Percentiles rank a stretch among this genome's conserved stretches.
These are phyloP conservation scores for Myotis vivesi DNA, from an alignment of 2,797 vertebrate genomes.

Conservation along the genomic window DNA sequence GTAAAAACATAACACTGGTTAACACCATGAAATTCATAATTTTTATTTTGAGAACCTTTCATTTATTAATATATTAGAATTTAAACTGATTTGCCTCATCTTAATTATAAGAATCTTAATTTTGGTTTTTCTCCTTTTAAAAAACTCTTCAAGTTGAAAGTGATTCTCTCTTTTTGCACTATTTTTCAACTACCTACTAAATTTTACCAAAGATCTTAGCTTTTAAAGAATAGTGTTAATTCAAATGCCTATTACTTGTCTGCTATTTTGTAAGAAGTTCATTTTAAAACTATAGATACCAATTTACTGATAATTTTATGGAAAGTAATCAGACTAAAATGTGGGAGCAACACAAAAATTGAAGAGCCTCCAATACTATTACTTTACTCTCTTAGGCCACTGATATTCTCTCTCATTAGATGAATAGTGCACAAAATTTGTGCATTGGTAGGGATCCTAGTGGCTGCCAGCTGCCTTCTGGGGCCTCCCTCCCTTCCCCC, in stretches of 20 bases:
- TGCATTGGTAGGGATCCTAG: too few relatives aligned
- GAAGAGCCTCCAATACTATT: neutral
- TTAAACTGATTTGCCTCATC: neutral
- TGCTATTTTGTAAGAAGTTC: neutral
- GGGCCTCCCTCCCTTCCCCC: too few relatives aligned
- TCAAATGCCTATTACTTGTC: neutral
- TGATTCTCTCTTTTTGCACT: neutral
- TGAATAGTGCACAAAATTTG: too few relatives aligned
- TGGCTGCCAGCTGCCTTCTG: too few relatives aligned
- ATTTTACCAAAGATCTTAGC: conserved; percentile 1
- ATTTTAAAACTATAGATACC: neutral
- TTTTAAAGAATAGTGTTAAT: conserved; percentile 30
- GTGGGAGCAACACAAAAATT: neutral
- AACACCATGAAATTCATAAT: neutral
- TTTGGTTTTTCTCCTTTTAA: conserved; percentile 29
- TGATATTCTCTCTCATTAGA: neutral
- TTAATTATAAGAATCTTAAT: neutral
- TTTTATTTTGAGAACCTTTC: neutral
- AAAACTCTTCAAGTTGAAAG: neutral
- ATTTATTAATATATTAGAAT: neutral
- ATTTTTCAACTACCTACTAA: conserved; percentile 35
- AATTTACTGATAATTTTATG: neutral
- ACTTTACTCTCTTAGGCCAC: neutral
- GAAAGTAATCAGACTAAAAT: neutral
- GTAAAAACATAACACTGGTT: conserved; percentile 4